phyloP scores from a whole-genome alignment of 2,888 invertebrate genomes.

The Tetheella fluctuosa region DNA sequence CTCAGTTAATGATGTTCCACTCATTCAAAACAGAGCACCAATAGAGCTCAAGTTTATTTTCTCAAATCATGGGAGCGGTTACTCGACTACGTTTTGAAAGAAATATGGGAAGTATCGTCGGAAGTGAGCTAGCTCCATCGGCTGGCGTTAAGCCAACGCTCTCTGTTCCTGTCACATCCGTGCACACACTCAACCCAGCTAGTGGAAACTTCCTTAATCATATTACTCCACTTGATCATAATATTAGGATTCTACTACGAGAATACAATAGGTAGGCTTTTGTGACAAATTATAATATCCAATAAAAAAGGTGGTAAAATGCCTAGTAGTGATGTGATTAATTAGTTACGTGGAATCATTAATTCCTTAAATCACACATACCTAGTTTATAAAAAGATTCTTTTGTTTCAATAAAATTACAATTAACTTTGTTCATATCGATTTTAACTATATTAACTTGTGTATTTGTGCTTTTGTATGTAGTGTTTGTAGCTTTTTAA shows the following conservation, averaged over 20 bases:
- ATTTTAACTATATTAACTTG: too few species aligned
- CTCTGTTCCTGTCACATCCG: conserved; percentile 37
- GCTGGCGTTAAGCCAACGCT: conserved; percentile 51
- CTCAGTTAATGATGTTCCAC: conserved; percentile 22
- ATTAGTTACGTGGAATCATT: too few species aligned
- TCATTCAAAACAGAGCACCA: conserved; percentile 27
- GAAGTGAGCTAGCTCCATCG: conserved; percentile 37
- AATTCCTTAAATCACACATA: too few species aligned
- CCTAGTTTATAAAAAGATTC: too few species aligned
- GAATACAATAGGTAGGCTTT: too few species aligned
- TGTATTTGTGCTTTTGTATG: conserved; percentile 7
- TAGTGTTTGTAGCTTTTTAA: conserved; percentile 27
- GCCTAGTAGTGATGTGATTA: too few species aligned
- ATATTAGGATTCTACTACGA: too few species aligned
- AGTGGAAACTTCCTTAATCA: conserved; percentile 2
- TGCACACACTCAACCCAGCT: conserved; percentile 16
- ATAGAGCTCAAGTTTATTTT: conserved; percentile 40
- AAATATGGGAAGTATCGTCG: conserved; percentile 52
- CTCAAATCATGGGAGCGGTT: conserved; percentile 34
- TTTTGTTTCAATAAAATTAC: too few species aligned
- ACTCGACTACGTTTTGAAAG: conserved; percentile 38
- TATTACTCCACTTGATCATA: background rate
- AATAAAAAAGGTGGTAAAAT: too few species aligned
- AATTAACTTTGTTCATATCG: too few species aligned
- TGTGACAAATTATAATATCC: too few species aligned